These are phyloP conservation scores for Hyphantria cunea DNA, from an alignment of 1,140 invertebrate genomes.

Conservation along the genomic window DNA sequence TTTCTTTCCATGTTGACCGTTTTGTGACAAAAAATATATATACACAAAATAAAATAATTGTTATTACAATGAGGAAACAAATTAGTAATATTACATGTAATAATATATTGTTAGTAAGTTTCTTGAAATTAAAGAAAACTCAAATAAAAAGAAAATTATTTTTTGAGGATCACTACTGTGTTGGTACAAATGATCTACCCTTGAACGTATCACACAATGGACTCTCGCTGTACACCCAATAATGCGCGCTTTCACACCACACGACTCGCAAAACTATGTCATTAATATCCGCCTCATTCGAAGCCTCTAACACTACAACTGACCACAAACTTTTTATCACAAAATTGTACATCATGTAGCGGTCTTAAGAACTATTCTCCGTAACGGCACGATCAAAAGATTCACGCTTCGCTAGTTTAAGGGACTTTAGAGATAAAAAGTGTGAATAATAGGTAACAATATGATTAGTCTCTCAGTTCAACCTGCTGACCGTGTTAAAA, in stretches of 20 bases:
- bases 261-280: not conserved
- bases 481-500: slow-evolving; percentile 22
- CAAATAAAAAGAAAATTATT: no score
- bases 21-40: no score
- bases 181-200: no score
- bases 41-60: no score
- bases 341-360: slow-evolving; percentile 32
- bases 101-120: no score
- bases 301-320: slow-evolving; percentile 39
- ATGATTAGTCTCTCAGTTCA: slow-evolving; percentile 18
- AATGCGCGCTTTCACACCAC: not conserved
- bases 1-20: no score
- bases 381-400: slow-evolving; percentile 36
- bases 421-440: slow-evolving; percentile 24
- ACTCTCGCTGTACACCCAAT: no score
- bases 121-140: no score
- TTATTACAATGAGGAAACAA: no score
- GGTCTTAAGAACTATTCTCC: slow-evolving; percentile 31
- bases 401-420: slow-evolving; percentile 34
- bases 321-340: slow-evolving; percentile 49
- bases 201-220: no score
- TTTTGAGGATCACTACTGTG: no score
- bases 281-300: slow-evolving; percentile 7
- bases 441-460: slow-evolving; percentile 19
- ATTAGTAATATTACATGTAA: no score